Conservation (phyloP, 2,888 invertebrate species). For the Cryptus viduatorius region DNA sequence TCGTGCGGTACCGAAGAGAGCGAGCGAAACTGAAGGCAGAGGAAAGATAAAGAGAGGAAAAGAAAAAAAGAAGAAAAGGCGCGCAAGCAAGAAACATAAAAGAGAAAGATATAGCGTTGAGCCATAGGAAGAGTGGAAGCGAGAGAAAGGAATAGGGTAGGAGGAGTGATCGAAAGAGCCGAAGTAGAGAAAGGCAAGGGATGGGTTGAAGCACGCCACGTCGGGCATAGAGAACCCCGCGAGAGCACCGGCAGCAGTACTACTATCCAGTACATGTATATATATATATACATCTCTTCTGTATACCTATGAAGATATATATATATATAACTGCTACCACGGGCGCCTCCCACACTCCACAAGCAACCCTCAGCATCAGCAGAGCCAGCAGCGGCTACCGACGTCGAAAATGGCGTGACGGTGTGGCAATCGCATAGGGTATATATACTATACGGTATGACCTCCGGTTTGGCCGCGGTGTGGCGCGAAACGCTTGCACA, state of each 20-base stretch:
- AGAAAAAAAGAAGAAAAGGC: conserved; percentile 56
- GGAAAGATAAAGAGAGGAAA: conserved; percentile 50
- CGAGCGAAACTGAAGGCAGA: conserved; percentile 63
- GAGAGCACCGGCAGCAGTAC: conserved; percentile 45
- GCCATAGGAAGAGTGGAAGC: not conserved
- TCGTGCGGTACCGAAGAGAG: conserved; percentile 33
- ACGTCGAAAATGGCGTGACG: conserved; percentile 65
- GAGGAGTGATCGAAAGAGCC: conserved; percentile 56
- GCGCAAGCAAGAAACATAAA: conserved; percentile 46
- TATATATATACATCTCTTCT: not conserved
- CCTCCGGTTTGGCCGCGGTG: conserved; percentile 26
- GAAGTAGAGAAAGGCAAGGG: conserved; percentile 46
- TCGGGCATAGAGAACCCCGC: conserved; percentile 56
- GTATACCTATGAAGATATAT: conserved; percentile 5
- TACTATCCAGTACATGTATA: conserved; percentile 49
- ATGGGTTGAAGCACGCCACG: conserved; percentile 68
- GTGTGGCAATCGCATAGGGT: conserved; percentile 1
- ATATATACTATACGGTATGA: not conserved
- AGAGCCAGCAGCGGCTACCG: conserved; percentile 44
- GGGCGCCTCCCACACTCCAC: conserved; percentile 38
- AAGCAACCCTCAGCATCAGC: conserved; percentile 40
- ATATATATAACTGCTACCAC: conserved; percentile 10
- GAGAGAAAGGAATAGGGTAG: conserved; percentile 62
- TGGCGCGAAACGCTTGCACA: conserved; percentile 43
- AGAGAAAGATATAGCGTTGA: not conserved